Percentiles rank a stretch among this genome's conserved stretches.
Evolutionary conservation across 2,797 vertebrate species (phyloP).

Genomic region (Gymnoscopelus braueri): DNA sequence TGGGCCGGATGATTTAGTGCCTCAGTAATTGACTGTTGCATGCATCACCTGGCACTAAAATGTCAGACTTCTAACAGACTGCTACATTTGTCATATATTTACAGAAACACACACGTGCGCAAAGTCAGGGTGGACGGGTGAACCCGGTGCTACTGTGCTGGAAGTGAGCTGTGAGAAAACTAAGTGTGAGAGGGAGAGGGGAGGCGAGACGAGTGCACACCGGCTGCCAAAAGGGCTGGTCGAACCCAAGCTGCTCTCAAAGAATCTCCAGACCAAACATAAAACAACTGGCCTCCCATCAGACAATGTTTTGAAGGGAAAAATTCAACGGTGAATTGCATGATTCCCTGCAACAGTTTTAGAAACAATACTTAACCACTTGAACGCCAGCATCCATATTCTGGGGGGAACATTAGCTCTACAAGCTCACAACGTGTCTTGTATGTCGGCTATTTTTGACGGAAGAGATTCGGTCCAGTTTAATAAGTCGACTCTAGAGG

Average conservation of each 20-base stretch:
- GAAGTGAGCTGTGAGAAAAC: constrained; percentile 7
- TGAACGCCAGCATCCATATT: too few relatives aligned
- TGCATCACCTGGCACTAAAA: not conserved
- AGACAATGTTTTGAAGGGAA: constrained; percentile 21
- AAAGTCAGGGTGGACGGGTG: not conserved
- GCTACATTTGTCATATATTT: constrained; percentile 12
- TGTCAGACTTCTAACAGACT: not conserved
- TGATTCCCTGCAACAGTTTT: constrained; percentile 12
- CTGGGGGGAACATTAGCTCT: too few relatives aligned
- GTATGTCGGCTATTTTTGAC: too few relatives aligned
- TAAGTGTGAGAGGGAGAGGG: not conserved
- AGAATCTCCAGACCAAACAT: constrained; percentile 42
- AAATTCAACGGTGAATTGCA: constrained; percentile 14
- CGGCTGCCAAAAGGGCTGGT: constrained; percentile 40
- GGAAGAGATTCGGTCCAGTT: too few relatives aligned
- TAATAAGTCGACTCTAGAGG: too few relatives aligned
- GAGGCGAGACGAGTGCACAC: constrained; percentile 13
- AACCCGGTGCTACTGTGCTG: constrained; percentile 42
- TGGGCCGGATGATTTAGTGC: not conserved
- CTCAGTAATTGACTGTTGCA: not conserved
- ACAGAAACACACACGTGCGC: not conserved
- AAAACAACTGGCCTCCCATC: constrained; percentile 26
- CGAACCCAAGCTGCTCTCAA: constrained; percentile 30
- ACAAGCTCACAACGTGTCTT: too few relatives aligned
- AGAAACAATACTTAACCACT: too few relatives aligned